phyloP scores from a whole-genome alignment of 92 coral and sea anemone species.

The Phenganax stokvisi region DNA sequence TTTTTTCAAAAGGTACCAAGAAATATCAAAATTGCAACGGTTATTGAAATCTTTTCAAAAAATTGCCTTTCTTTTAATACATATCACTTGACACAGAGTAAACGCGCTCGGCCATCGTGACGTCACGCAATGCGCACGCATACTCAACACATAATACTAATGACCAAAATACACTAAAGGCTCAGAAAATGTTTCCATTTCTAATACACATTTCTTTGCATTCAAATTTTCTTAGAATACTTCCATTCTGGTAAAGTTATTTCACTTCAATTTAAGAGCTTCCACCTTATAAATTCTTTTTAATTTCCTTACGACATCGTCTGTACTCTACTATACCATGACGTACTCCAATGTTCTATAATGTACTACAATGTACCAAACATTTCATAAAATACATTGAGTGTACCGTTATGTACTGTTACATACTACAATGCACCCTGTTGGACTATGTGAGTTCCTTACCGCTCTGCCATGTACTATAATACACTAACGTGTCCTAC shows the following conservation, averaged over 20 bases:
- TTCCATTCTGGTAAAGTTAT: background rate
- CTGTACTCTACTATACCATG: background rate
- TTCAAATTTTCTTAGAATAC: background rate
- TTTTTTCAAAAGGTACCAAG: background rate
- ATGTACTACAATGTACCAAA: background rate
- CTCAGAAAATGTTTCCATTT: background rate
- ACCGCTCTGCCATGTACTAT: background rate
- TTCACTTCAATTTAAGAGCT: background rate
- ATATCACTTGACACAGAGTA: constrained; percentile 36
- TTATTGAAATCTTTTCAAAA: constrained; percentile 29
- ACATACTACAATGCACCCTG: background rate
- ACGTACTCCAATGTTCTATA: background rate
- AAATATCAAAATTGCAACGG: constrained; percentile 12
- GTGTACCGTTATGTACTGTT: background rate
- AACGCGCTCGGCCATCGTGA: constrained; percentile 36
- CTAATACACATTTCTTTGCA: background rate
- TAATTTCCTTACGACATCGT: background rate
- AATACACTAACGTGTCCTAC: background rate
- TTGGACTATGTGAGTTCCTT: background rate
- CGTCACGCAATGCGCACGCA: constrained; percentile 43
- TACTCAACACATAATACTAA: background rate
- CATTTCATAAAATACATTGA: too few species aligned
- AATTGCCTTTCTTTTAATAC: constrained; percentile 26
- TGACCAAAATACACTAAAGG: background rate
- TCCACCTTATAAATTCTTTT: background rate